These are phyloP conservation scores for Drosophila koepferae DNA, from an alignment of 2,888 invertebrate species.

Conservation along the genomic window DNA sequence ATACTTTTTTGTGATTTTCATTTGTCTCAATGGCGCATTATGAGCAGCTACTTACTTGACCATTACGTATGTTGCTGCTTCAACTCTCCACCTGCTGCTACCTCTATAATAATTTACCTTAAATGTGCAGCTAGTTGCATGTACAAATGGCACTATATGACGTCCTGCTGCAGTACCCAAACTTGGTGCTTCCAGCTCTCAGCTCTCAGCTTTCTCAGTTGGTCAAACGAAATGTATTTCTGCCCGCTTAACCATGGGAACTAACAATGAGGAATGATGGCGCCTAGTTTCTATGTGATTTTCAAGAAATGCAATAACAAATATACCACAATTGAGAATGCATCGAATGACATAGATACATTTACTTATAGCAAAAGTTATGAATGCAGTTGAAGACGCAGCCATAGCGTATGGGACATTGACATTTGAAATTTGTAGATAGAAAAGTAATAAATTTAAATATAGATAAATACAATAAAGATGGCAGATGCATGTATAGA, in stretches of 20 bases:
- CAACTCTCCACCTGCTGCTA: background rate
- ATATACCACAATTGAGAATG: background rate
- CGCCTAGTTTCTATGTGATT: constrained; percentile 32
- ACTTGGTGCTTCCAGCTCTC: constrained; percentile 3
- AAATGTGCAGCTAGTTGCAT: constrained; percentile 57
- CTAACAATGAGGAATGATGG: constrained; percentile 18
- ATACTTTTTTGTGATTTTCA: constrained; percentile 32
- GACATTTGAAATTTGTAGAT: background rate
- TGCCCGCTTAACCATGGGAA: constrained; percentile 45
- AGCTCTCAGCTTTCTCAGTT: background rate
- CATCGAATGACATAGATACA: background rate
- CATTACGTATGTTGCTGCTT: constrained; percentile 13
- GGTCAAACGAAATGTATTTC: background rate
- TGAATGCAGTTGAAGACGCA: no score
- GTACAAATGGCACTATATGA: constrained; percentile 54
- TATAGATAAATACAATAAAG: background rate
- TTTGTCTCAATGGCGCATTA: constrained; percentile 18
- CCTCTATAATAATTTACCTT: constrained; percentile 64
- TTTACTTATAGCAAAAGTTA: no score
- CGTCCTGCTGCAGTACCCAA: constrained; percentile 18
- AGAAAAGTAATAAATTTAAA: background rate
- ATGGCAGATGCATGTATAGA: background rate
- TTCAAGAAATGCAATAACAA: constrained; percentile 4
- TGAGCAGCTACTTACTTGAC: constrained; percentile 39
- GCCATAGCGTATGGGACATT: background rate